Conservation (phyloP, 2,113 vertebrate genomes). For the western clawed frog (Xenopus tropicalis) region DNA sequence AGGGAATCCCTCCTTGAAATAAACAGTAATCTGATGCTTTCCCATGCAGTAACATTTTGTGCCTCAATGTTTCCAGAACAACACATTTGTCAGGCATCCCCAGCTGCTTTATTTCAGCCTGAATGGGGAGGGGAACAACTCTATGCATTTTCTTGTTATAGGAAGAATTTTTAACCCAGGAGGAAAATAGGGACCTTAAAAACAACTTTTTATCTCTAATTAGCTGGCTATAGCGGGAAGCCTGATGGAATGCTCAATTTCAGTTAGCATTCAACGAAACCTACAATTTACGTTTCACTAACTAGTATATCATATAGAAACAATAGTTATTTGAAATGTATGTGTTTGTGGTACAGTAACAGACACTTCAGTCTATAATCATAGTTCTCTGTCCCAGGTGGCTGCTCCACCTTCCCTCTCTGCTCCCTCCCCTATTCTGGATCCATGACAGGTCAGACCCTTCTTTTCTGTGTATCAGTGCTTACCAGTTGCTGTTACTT, state of each 20-base stretch:
- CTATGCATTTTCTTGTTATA: too few species aligned
- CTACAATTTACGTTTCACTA: too few species aligned
- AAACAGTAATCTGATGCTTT: slow-evolving; percentile 23
- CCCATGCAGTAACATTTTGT: slow-evolving; percentile 34
- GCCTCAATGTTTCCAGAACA: slow-evolving; percentile 20
- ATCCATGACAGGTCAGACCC: slow-evolving; percentile 60
- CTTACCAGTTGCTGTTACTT: slow-evolving; percentile 69
- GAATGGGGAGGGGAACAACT: not conserved
- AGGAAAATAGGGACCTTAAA: too few species aligned
- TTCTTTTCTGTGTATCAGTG: slow-evolving; percentile 57
- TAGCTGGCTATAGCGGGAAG: too few species aligned
- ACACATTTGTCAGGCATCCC: not conserved
- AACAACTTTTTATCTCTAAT: too few species aligned
- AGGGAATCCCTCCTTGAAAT: slow-evolving; percentile 31
- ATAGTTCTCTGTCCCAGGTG: slow-evolving; percentile 1
- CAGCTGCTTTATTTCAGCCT: not conserved
- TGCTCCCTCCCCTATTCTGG: slow-evolving; percentile 55
- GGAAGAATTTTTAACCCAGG: too few species aligned
- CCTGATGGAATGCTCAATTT: too few species aligned
- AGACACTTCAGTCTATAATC: not conserved
- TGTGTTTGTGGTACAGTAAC: too few species aligned
- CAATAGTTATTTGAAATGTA: too few species aligned
- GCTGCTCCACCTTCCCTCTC: slow-evolving; percentile 42
- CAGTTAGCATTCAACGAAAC: too few species aligned
- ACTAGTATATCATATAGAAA: too few species aligned